These are phyloP conservation scores for Sebastes jordani DNA, from an alignment of 2,797 vertebrate genomes.

Conservation along the genomic window DNA sequence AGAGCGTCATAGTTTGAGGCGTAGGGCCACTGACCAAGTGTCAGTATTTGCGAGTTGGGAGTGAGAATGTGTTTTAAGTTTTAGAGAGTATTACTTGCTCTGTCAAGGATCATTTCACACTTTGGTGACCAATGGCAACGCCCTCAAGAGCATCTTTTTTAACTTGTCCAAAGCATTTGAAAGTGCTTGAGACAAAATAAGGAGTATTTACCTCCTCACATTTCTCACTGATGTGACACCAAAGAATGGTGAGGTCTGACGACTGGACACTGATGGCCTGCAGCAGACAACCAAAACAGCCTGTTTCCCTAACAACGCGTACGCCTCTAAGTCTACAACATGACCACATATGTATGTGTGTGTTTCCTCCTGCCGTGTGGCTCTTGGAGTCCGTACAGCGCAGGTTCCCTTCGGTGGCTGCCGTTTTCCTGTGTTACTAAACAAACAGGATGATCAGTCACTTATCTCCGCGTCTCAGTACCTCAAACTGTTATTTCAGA, in stretches of 20 bases:
- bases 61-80: background rate
- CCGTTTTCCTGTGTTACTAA: slow-evolving; percentile 41
- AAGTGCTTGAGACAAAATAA: slow-evolving; percentile 20
- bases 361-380: background rate
- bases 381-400: background rate
- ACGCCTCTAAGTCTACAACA: background rate
- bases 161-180: background rate
- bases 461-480: slow-evolving; percentile 33
- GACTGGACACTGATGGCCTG: background rate
- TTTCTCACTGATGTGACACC: slow-evolving; percentile 32
- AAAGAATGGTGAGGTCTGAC: slow-evolving; percentile 1
- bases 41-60: background rate
- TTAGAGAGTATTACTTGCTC: background rate
- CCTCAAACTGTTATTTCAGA: slow-evolving; percentile 48
- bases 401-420: slow-evolving; percentile 3
- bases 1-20: background rate
- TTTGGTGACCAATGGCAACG: background rate
- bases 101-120: background rate
- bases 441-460: slow-evolving; percentile 59
- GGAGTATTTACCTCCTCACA: slow-evolving; percentile 8
- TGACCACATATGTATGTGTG: background rate
- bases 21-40: background rate
- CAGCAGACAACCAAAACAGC: slow-evolving; percentile 24
- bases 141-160: background rate
- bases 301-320: background rate